phyloP scores from a whole-genome alignment of 2,797 vertebrate species.

The Diplodus puntazzo region DNA sequence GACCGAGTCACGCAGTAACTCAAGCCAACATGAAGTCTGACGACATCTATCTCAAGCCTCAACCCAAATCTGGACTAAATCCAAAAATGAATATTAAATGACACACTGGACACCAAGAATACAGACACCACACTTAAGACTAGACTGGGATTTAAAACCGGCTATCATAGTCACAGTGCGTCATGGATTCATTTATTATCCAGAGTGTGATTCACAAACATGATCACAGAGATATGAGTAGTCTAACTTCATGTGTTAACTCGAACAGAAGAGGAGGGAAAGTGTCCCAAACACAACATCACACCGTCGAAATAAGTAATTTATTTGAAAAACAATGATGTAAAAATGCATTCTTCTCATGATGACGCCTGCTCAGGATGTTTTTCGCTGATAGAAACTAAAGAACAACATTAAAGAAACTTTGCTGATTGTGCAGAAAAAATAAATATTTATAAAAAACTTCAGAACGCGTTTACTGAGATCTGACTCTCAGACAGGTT shows the following conservation, averaged over 20 bases:
- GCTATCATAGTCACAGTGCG: not conserved
- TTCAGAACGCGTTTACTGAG: not conserved
- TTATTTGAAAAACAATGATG: too few species aligned
- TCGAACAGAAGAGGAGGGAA: not conserved
- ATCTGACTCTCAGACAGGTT: not conserved
- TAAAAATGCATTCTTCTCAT: too few species aligned
- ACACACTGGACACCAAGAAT: slow-evolving; percentile 4
- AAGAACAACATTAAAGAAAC: too few species aligned
- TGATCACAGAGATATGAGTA: not conserved
- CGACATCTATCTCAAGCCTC: not conserved
- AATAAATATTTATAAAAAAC: too few species aligned
- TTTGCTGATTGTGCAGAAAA: too few species aligned
- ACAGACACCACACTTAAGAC: not conserved
- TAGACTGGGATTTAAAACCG: not conserved
- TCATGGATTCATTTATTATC: not conserved
- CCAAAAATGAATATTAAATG: slow-evolving; percentile 35
- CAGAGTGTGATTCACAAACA: slow-evolving; percentile 8
- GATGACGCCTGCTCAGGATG: too few species aligned
- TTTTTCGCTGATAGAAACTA: too few species aligned
- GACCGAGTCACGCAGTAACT: not conserved
- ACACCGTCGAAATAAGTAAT: too few species aligned
- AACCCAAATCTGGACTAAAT: slow-evolving; percentile 7
- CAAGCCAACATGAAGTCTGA: not conserved
- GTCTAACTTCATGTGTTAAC: too few species aligned
- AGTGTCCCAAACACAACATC: too few species aligned